phyloP scores from a whole-genome alignment of 1,140 invertebrate species.

The Neodiprion fabricii region DNA sequence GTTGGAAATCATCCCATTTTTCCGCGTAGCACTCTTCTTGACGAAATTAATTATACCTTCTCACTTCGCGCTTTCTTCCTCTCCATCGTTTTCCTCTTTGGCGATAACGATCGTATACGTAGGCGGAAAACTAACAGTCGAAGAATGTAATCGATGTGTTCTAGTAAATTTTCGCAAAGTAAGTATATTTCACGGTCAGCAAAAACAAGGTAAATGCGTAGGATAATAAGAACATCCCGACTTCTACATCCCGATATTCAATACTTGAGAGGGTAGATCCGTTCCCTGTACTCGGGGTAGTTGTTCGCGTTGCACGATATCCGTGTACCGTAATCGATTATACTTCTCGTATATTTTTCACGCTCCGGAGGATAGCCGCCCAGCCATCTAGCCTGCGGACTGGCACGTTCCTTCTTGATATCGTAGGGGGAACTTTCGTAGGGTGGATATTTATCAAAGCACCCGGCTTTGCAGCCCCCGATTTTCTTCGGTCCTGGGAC shows the following conservation, averaged over 20 bases:
- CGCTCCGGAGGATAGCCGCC: conserved; percentile 33
- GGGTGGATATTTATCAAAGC: conserved; percentile 45
- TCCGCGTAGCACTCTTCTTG: too few relatives aligned
- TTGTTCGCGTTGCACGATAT: conserved; percentile 46
- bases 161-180: too few relatives aligned
- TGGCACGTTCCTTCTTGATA: conserved; percentile 11
- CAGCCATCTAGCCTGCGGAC: conserved; percentile 26
- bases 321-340: conserved; percentile 46
- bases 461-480: conserved; percentile 44
- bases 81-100: too few relatives aligned
- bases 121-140: too few relatives aligned
- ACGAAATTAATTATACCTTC: too few relatives aligned
- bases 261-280: conserved; percentile 37
- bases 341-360: conserved; percentile 47
- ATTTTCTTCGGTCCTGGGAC: conserved; percentile 45
- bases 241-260: background rate
- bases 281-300: conserved; percentile 40
- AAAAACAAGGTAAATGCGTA: too few relatives aligned
- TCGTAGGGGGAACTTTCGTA: conserved; percentile 36
- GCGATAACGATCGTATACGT: too few relatives aligned
- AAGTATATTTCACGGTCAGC: too few relatives aligned
- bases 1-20: too few relatives aligned
- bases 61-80: too few relatives aligned
- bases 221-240: too few relatives aligned
- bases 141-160: too few relatives aligned